Percentiles rank a stretch among this genome's conserved stretches.
Conservation (phyloP, 1,140 invertebrate genomes). For the Brachionus sp. region DNA sequence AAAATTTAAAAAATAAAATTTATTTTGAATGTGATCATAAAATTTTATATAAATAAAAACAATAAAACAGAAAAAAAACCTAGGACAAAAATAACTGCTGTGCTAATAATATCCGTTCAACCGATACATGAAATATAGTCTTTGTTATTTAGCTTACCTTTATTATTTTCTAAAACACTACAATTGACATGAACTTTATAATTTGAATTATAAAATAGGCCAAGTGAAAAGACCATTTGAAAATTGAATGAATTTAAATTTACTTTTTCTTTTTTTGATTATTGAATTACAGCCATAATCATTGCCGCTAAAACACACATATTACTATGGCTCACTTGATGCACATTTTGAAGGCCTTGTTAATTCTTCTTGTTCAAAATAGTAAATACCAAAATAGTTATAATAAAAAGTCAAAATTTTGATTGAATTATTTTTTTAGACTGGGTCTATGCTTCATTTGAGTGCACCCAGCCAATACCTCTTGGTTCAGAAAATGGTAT, state of each 20-base stretch:
- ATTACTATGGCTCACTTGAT: background rate
- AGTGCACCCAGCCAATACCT: slow-evolving; percentile 33
- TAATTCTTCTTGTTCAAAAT: background rate
- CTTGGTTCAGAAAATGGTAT: slow-evolving; percentile 23
- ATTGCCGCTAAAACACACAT: background rate
- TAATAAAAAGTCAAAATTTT: too few relatives aligned
- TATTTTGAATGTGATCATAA: background rate
- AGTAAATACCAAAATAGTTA: background rate
- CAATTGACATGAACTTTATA: slow-evolving; percentile 36
- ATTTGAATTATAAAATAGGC: slow-evolving; percentile 30
- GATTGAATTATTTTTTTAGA: background rate
- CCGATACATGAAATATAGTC: background rate
- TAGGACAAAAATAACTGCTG: slow-evolving; percentile 28
- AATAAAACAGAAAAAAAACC: background rate
- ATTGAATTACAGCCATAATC: background rate
- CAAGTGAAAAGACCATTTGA: background rate
- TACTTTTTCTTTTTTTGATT: background rate
- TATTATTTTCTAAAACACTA: slow-evolving; percentile 22
- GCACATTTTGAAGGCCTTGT: background rate
- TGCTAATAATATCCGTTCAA: background rate
- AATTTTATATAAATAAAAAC: background rate
- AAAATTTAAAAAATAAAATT: background rate
- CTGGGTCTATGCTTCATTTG: background rate
- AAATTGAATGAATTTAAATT: background rate
- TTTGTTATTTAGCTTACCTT: slow-evolving; percentile 7